Base-by-base conservation (phyloP, 2,888 invertebrate species). In the Drosophila macrospina region DNA sequence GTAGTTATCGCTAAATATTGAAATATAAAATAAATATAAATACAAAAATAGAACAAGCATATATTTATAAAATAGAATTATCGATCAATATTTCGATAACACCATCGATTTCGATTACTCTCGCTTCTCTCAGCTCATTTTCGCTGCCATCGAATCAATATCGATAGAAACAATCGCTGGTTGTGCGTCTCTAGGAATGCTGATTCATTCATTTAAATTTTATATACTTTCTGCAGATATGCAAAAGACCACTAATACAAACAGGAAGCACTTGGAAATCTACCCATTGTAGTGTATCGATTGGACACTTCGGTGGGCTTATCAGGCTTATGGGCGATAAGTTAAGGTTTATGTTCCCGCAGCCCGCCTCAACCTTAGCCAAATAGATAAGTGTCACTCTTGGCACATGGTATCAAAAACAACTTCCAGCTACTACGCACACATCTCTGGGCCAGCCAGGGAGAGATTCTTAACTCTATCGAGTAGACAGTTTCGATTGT, bases 321-420 rank as follows among this genome's bases (percentile, higher is more conserved):
- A 84, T 84, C 83, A 70, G 78, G 80, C 71, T 77, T 86, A 69
- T n/a, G 54, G 47, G 41, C 56, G 75, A 87, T 85, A 84, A 84
- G 86, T 79, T 70, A 70, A 79, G 76, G 78, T 62, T 50, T 52
- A 57, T 54, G 57, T 55, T 41, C 61, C 61, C 57, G 48, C 28
- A 28, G n/a, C 20, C 20, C 48, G 44, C 32, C 56, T 45, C 56
- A 62, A 57, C 57, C 50, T 73, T 75, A 72, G 72, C 65, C 62
- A 62, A 74, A 73, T 42, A 85, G 84, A 84, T 87, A 87, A 85
- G 85, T 86, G 83, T 81, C 87, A 86, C 69, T 79, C 85, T 61
- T 64, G 44, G 59, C 52, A 62, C 45, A 74, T 62, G 62, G 54
- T 61, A 60, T 57, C 47, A 59, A 47, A 45, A 50, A 57, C 48